A percentile compares a stretch with the other conserved stretches of the same genome.
phyloP scores from a whole-genome alignment of 2,888 invertebrate genomes.

The Neoaliturus tenellus region DNA sequence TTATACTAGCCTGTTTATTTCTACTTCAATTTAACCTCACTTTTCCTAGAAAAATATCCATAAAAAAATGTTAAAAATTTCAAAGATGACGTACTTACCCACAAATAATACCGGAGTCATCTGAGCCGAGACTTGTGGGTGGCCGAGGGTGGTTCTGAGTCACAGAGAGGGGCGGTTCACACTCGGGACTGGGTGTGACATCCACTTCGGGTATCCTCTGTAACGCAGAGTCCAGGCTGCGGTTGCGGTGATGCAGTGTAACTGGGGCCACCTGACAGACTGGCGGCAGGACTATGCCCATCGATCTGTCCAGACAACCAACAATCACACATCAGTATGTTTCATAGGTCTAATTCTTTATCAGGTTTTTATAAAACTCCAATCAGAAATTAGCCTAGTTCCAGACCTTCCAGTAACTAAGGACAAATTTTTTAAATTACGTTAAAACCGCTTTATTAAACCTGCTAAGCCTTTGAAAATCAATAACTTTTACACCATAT shows the following conservation, averaged over 20 bases:
- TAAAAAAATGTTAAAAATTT: too few species aligned
- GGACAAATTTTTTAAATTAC: too few species aligned
- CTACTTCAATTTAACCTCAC: too few species aligned
- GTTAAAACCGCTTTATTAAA: too few species aligned
- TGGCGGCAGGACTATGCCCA: constrained; percentile 80
- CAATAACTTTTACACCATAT: too few species aligned
- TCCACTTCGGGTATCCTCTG: constrained; percentile 93
- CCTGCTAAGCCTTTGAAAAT: too few species aligned
- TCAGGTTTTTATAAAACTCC: too few species aligned
- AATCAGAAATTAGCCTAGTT: too few species aligned
- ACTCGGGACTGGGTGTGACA: constrained; percentile 80
- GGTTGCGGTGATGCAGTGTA: constrained; percentile 90
- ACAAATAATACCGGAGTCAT: constrained; percentile 86
- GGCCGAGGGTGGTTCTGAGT: constrained; percentile 70
- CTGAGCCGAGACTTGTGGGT: constrained; percentile 81
- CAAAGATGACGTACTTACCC: constrained; percentile 76
- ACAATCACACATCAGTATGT: background rate
- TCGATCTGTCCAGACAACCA: constrained; percentile 74
- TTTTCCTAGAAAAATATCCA: too few species aligned
- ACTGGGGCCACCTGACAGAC: constrained; percentile 76
- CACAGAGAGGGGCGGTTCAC: constrained; percentile 71
- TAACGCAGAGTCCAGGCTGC: constrained; percentile 92
- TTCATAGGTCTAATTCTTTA: too few species aligned
- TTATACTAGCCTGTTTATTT: too few species aligned
- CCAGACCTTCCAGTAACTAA: too few species aligned